A percentile compares a stretch with the other conserved stretches of the same genome.
Evolutionary conservation across 2,797 vertebrate genomes (phyloP).

Genomic region (Dromococcyx pavoninus): DNA sequence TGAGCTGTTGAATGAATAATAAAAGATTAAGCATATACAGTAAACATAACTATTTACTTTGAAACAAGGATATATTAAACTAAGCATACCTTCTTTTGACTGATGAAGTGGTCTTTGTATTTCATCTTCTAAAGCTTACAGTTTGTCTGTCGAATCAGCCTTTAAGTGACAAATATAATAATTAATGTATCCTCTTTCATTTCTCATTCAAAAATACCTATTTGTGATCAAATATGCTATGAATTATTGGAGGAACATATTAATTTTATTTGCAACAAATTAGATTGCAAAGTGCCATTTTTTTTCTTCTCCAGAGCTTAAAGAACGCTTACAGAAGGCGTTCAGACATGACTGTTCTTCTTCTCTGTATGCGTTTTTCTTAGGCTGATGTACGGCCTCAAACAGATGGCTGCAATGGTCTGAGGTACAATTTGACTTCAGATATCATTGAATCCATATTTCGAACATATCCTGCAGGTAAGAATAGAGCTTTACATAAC

Average conservation of each 20-base stretch:
- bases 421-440: constrained; percentile 95
- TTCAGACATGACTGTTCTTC: background rate
- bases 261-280: background rate
- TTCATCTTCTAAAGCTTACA: background rate
- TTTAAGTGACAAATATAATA: background rate
- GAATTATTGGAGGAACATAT: background rate
- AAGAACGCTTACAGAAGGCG: background rate
- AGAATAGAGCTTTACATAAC: background rate
- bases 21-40: background rate
- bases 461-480: constrained; percentile 97
- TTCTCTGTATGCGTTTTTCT: constrained; percentile 9
- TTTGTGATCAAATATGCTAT: background rate
- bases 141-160: background rate
- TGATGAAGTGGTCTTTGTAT: background rate
- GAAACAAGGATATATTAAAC: background rate
- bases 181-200: background rate
- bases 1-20: background rate
- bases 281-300: background rate
- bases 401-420: constrained; percentile 96
- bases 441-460: constrained; percentile 99
- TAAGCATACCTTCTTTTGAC: background rate
- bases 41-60: background rate
- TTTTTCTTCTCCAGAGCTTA: background rate
- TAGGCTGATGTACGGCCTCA: constrained; percentile 98
- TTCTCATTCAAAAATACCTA: background rate